Conservation (phyloP, 2,888 invertebrate species). For the Drosophila colorata region DNA sequence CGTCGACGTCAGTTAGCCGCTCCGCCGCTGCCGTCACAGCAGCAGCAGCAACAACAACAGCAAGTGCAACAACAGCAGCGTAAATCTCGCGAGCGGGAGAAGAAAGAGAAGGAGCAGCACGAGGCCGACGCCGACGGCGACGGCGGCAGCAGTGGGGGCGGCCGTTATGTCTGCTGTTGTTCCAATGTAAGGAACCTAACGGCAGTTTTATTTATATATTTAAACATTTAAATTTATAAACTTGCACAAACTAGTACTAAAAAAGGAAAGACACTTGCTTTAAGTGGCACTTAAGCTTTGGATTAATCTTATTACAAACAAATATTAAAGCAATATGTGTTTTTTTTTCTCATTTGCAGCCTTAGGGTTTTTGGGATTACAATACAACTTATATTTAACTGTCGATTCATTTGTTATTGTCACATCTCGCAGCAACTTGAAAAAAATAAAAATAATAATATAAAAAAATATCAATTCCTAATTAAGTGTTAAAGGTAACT, state of each 20-base stretch:
- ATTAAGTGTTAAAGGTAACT: too few species aligned
- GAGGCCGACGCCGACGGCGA: constrained; percentile 38
- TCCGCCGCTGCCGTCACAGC: constrained; percentile 67
- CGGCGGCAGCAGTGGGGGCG: constrained; percentile 32
- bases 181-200: constrained; percentile 77
- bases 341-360: too few species aligned
- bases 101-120: constrained; percentile 39
- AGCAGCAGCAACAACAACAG: constrained; percentile 32
- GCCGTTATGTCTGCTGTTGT: constrained; percentile 83
- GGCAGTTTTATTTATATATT: neutral
- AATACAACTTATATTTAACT: too few species aligned
- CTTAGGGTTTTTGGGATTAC: too few species aligned
- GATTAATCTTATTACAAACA: too few species aligned
- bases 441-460: too few species aligned
- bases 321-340: too few species aligned
- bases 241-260: neutral
- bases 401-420: too few species aligned
- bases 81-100: constrained; percentile 57
- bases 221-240: neutral
- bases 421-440: too few species aligned
- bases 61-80: constrained; percentile 45
- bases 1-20: constrained; percentile 82
- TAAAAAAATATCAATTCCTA: too few species aligned
- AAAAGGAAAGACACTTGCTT: too few species aligned
- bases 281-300: too few species aligned